Conservation (phyloP, 2,888 invertebrate species). For the Cataglyphis albicans region DNA sequence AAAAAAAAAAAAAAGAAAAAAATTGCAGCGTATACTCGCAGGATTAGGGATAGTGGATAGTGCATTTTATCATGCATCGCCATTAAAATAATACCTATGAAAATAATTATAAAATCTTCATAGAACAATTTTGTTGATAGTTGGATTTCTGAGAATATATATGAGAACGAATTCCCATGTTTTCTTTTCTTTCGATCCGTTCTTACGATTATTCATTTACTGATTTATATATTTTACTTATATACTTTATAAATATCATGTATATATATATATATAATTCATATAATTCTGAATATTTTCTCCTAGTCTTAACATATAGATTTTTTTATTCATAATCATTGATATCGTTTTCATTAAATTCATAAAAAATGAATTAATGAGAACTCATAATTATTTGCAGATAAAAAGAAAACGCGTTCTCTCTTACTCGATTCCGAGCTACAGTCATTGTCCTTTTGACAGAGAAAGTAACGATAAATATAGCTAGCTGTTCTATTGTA, state of each 20-base stretch:
- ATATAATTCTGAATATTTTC: background rate
- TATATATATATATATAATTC: background rate
- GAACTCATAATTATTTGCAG: background rate
- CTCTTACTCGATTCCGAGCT: conserved; percentile 22
- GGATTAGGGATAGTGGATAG: conserved; percentile 30
- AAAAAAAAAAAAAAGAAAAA: background rate
- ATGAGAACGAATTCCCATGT: conserved; percentile 6
- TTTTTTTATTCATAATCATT: background rate
- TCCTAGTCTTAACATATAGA: background rate
- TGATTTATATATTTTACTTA: background rate
- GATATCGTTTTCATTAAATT: background rate
- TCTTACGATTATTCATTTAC: background rate
- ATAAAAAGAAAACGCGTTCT: background rate
- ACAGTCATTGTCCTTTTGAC: conserved; percentile 31
- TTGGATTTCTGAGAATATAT: background rate
- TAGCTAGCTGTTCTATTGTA: conserved; percentile 32
- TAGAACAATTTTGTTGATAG: background rate
- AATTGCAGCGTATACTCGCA: conserved; percentile 11
- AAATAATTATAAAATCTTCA: conserved; percentile 7
- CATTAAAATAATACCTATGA: conserved; percentile 10
- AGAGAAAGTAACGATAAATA: conserved; percentile 50
- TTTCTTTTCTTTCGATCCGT: background rate
- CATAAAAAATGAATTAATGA: too few species aligned
- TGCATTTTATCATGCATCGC: conserved; percentile 28
- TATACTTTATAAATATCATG: conserved; percentile 10